Evolutionary conservation across 1,140 invertebrate genomes (phyloP), one percentile per base, ranked within the genome.

Genomic region (Mycetomoellerius zeteki): DNA sequence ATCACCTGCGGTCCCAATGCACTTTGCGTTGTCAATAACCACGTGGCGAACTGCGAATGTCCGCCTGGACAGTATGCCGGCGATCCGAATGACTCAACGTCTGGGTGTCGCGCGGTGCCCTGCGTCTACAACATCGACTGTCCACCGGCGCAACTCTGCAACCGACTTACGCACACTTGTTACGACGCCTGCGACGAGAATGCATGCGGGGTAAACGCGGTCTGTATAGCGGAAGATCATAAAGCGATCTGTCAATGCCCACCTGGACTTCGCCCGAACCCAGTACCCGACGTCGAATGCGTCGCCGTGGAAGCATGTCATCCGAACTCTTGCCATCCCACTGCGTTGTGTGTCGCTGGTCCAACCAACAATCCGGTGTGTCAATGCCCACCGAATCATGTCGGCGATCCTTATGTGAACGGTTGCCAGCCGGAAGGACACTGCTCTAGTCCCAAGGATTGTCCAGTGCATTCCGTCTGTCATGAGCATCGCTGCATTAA

Each of bases 61-160:
- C 98, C 98, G 8, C 97, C 97, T 6, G 98, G 98, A 19, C 96
- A 97, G 0, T 98, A 97, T 93, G 97, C 97, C 8, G 98, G 98
- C 1, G 97, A 99, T 96, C 98, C 98, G 0, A 97, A 97, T 92
- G 97, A 98, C 92, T 93, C 96, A 0, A 95, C 95, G 30, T 96
- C 96, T 86, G 98, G 98, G 27, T 98, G 98, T 91, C 96, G 97
- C 93, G 96, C 96, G 37, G 98, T 98, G 2, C 97, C 98, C 10
- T 98, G 98, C 93, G 97, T 98, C 37, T 98, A 98, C 91, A 98
- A 98, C 90, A 96, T 97, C 37, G 98, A 98, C 91, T 98, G 98
- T 93, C 97, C 97, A 16, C 95, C 96, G 2, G 96, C 96, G 47
- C 97, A 98, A 93, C 94, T 98, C 54, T 98, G 98, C 90, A 97